Percentiles rank a stretch among this genome's conserved stretches.
These are phyloP conservation scores for Botrylloides violaceus DNA, from an alignment of 23 tunicate genomes.

Conservation along the genomic window DNA sequence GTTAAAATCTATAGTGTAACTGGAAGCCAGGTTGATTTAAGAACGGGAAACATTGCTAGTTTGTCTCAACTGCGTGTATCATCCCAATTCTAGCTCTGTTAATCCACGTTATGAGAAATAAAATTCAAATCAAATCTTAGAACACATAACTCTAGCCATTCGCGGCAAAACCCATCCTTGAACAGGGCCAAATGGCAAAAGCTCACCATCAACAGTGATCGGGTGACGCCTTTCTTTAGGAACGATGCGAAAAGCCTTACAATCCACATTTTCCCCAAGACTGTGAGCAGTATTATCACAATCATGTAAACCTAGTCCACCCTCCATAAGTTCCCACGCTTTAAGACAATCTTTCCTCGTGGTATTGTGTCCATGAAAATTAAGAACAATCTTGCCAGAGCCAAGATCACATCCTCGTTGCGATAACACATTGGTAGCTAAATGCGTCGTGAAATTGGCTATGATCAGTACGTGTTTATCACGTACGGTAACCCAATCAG, in stretches of 20 bases:
- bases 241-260: conserved; percentile 57
- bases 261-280: conserved; percentile 2
- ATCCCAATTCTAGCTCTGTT: no score
- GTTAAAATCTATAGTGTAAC: no score
- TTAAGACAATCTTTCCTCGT: conserved; percentile 31
- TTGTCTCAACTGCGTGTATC: no score
- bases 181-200: conserved; percentile 50
- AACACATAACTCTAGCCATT: conserved; percentile 39
- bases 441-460: conserved; percentile 36
- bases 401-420: conserved; percentile 11
- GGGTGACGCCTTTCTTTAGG: conserved; percentile 41
- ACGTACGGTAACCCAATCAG: conserved; percentile 19
- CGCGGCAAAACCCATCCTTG: conserved; percentile 68
- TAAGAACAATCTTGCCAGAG: conserved; percentile 43
- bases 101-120: no score
- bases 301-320: conserved; percentile 33
- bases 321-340: conserved; percentile 51
- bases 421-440: conserved; percentile 19
- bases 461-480: conserved; percentile 25
- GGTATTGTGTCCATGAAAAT: conserved; percentile 7
- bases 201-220: conserved; percentile 66
- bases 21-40: no score
- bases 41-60: no score
- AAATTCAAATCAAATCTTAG: no score
- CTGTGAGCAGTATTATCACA: not conserved